Evolutionary conservation across 2,113 vertebrate species (phyloP).

Genomic region (Serilophus lunatus): DNA sequence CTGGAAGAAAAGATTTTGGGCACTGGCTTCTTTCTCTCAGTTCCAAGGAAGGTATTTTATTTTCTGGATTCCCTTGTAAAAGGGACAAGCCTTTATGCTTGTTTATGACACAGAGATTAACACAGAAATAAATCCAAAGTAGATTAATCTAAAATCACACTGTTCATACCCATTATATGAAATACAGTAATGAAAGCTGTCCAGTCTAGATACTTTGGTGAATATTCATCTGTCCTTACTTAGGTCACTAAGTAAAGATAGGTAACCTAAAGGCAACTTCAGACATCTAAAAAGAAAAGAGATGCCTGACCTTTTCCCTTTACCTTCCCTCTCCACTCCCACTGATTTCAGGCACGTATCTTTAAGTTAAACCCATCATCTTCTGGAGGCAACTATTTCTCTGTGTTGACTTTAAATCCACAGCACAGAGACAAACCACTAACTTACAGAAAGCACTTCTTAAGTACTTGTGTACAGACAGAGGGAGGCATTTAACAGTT

Average conservation of each 20-base stretch:
- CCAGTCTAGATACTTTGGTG: not conserved
- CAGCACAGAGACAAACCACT: not conserved
- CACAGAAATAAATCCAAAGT: not conserved
- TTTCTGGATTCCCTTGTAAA: not conserved
- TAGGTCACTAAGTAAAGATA: not conserved
- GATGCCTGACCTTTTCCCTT: not conserved
- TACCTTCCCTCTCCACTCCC: not conserved
- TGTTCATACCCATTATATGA: not conserved
- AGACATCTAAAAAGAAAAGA: not conserved
- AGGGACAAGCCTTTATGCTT: not conserved
- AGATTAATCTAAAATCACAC: not conserved
- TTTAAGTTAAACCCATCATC: not conserved
- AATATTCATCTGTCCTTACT: not conserved
- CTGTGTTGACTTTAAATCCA: not conserved
- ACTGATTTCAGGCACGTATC: not conserved
- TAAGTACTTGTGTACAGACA: not conserved
- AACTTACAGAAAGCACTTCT: not conserved
- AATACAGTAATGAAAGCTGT: not conserved
- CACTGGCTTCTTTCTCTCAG: not conserved
- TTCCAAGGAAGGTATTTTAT: not conserved
- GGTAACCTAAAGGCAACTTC: no score
- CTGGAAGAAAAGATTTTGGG: not conserved
- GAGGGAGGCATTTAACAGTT: not conserved
- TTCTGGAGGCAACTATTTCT: not conserved
- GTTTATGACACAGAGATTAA: not conserved